Base-by-base conservation (phyloP, 1,140 invertebrate species). In the Drosophila aff. region DNA sequence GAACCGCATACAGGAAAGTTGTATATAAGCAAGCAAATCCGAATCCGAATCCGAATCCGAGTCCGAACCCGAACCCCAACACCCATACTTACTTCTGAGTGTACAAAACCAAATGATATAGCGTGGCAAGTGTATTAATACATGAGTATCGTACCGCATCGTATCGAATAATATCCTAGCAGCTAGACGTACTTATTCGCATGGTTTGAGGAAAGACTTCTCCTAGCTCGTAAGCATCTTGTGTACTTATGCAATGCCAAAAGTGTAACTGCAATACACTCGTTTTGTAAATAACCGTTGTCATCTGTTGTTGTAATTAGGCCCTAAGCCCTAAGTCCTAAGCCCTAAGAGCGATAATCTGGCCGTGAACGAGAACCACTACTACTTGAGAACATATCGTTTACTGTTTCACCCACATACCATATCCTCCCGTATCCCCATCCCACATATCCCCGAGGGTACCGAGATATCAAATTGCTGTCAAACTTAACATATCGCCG, bases 1-100 rank as follows among this genome's bases (percentile, higher is more conserved):
- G 49, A 96, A 96, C 94, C 95, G 96, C 81, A 96, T 97, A 93
- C 96, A 97, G 93, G 96, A 97, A 94, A 97, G 96, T 94, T 97
- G 96, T 96, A 97, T 97, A 96, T 97, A 96, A 85, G 50, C 67
- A 36, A 55, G 18, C 36, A 36, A 57, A 40, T 40, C 15, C 53
- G 33, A 40, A 55, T 23, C 15, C 53, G 33, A 40, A 55, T 23
- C 52, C 33, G 10, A 21, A 55, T 40, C 33, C 52, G 15, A 21
- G 9, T 13, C 52, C 52, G 2, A 38, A 38, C 8, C 60, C 52
- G 49, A 40, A 69, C 38, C 58, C 65, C 43, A 4, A 38, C 36
- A 38, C 13, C 43, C 60, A 83, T 82, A 83, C 62, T 79, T 81
- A 79, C 81, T 62, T 72, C 71, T 83, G 74, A 81, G 61, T 82